Conservation (phyloP, 2,888 invertebrate species). For the Cataglyphis rosenhaueri region DNA sequence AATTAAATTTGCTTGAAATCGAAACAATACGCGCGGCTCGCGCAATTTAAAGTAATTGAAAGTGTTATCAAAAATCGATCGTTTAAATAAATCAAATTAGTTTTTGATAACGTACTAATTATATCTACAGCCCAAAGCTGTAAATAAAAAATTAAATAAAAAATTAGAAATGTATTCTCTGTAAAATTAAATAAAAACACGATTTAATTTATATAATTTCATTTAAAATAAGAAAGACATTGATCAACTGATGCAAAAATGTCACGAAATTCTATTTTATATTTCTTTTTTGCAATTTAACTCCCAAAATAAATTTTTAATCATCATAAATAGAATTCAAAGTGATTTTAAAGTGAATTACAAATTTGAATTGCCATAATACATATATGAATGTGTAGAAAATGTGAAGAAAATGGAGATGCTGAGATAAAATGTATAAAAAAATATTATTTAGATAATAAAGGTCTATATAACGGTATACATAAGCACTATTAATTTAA, state of each 20-base stretch:
- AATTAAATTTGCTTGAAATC: constrained; percentile 47
- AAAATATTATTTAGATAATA: constrained; percentile 2
- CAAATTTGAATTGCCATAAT: background rate
- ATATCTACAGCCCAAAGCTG: background rate
- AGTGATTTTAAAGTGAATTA: background rate
- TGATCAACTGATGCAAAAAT: background rate
- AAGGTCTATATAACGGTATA: background rate
- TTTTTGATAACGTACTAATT: constrained; percentile 18
- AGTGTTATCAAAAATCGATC: background rate
- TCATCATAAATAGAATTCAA: background rate
- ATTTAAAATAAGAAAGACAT: background rate
- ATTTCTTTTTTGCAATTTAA: background rate
- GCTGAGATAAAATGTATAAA: background rate
- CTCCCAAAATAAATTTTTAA: background rate
- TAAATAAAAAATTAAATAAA: background rate
- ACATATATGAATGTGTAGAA: background rate
- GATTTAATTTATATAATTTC: background rate
- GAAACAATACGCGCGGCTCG: constrained; percentile 34
- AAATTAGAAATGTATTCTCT: background rate
- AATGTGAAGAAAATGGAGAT: background rate
- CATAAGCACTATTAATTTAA: background rate
- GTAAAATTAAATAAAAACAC: background rate
- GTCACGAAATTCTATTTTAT: background rate
- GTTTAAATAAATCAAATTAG: background rate
- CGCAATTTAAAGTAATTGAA: constrained; percentile 11